Conservation (phyloP, 2,888 invertebrate species). For the Polymixis flavicincta region DNA sequence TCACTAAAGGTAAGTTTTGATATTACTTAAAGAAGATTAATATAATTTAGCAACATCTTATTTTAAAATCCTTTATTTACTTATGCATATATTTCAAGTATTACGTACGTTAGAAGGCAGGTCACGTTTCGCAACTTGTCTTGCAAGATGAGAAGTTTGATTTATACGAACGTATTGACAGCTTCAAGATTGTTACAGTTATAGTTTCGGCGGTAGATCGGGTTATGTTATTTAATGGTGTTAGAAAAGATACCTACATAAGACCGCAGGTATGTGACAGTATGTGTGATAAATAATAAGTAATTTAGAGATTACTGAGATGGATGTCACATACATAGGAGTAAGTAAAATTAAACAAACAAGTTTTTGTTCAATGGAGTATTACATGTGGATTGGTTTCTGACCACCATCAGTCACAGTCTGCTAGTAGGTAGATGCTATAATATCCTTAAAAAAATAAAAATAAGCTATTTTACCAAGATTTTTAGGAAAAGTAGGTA, state of each 20-base stretch:
- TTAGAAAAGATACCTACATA: not conserved
- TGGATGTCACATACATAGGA: not conserved
- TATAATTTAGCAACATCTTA: not conserved
- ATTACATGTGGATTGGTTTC: not conserved
- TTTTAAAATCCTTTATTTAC: not conserved
- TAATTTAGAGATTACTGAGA: not conserved
- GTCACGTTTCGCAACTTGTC: constrained; percentile 41
- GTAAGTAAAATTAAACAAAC: too few species aligned
- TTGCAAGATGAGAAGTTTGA: constrained; percentile 48
- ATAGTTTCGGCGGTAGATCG: not conserved
- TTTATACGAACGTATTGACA: constrained; percentile 54
- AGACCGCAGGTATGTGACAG: too few species aligned
- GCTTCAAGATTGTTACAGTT: constrained; percentile 19
- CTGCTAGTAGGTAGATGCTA: not conserved
- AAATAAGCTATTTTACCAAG: too few species aligned
- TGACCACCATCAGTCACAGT: too few species aligned
- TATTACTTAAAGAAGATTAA: not conserved
- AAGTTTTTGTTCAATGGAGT: not conserved
- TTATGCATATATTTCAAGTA: constrained; percentile 3
- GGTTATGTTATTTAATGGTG: not conserved
- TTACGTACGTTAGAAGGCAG: not conserved
- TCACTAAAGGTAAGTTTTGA: not conserved
- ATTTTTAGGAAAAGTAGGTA: not conserved
- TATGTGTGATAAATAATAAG: too few species aligned
- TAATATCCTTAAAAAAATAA: too few species aligned